Evolutionary conservation across 2,888 invertebrate genomes (phyloP), one percentile per base, ranked within the genome.

Genomic region (Drosophila colorata): DNA sequence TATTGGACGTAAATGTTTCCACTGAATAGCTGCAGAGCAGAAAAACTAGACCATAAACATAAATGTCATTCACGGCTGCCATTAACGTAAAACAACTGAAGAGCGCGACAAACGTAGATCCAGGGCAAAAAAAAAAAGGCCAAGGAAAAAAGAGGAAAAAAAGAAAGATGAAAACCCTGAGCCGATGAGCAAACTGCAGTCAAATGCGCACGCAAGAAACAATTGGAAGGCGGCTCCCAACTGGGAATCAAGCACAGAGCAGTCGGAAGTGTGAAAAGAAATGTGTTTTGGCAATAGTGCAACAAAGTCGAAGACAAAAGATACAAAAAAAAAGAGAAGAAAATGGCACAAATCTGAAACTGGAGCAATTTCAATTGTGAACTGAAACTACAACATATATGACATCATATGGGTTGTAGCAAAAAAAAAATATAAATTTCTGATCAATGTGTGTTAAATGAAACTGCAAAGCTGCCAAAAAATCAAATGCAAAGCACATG

Each of bases 21-120:
- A 20, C 40, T 37, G 47, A 33, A 43, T 47, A 58, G 43, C 16
- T 69, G 69, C 28, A 58, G 20, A 44, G 69, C 38, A 44, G 41
- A 72, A 74, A 82, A 85, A 79, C 53, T 86, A 83, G 83, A 83
- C 71, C 76, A 78, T 63, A 69, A 78, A 73, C 82, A 85, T 85
- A 78, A 87, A 77, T 83, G 83, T 74, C 88, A 82, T 87, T 82
- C 82, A 84, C 56, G 75, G 67, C 67, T 75, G 82, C 81, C 85
- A 87, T 87, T 87, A 87, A 74, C 67, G 84, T 53, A 28, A 48
- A 71, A 56, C 52, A 56, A 40, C 65, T 69, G 61, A 68, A 57
- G 35, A 72, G 33, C 37, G 61, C 66, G 53, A 67, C 73, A 61
- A 75, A 78, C 56, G 67, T 66, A 69, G 75, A 82, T 76, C 59